Evolutionary conservation across 2,113 vertebrate genomes (phyloP).

Genomic region (Poeciliopsis occidentalis): DNA sequence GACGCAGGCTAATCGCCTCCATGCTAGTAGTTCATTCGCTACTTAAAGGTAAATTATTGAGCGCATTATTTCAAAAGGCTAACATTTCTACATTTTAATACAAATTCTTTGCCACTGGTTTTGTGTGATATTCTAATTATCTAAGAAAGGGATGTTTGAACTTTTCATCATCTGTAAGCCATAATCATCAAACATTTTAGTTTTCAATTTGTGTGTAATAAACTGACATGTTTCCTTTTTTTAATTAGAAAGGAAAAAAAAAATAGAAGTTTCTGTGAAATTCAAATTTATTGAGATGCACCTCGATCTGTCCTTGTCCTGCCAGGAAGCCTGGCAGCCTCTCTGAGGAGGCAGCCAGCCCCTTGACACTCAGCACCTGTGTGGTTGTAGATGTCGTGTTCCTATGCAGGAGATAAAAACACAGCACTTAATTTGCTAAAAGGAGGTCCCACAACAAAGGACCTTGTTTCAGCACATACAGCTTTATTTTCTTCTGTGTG

Average conservation of each 20-base stretch:
- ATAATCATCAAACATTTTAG: background rate
- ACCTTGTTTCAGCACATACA: background rate
- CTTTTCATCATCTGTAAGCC: background rate
- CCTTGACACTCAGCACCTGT: background rate
- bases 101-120: background rate
- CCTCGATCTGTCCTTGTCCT: background rate
- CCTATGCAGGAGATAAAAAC: background rate
- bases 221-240: background rate
- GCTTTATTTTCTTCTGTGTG: background rate
- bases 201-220: too few relatives aligned
- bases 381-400: background rate
- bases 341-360: background rate
- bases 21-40: background rate
- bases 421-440: background rate
- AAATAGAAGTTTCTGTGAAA: background rate
- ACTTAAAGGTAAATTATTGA: background rate
- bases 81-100: background rate
- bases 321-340: background rate
- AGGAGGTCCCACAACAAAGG: background rate
- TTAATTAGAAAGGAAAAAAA: background rate
- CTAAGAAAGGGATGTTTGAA: background rate
- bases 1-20: background rate
- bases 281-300: background rate
- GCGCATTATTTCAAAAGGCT: background rate
- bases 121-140: background rate